A percentile compares a stretch with the other conserved stretches of the same genome.
These are phyloP conservation scores for Mirounga angustirostris DNA, from an alignment of 2,113 vertebrate species.

Conservation along the genomic window DNA sequence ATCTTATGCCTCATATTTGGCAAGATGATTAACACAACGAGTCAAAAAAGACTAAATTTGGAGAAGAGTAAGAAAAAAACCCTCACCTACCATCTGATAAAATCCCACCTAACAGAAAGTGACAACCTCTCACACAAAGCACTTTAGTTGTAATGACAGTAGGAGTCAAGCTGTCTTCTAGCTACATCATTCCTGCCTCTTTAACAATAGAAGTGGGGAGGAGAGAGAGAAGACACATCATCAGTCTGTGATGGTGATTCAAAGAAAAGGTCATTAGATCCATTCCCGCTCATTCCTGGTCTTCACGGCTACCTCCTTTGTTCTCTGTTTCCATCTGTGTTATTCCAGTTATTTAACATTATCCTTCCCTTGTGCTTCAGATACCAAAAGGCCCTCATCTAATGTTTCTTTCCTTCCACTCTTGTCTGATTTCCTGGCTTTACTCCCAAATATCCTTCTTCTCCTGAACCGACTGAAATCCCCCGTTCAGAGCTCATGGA, in stretches of 20 bases:
- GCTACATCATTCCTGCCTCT: background rate
- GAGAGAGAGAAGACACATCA: background rate
- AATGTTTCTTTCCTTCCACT: background rate
- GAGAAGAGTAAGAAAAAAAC: background rate
- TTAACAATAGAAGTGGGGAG: background rate
- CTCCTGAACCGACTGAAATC: background rate
- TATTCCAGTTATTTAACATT: background rate
- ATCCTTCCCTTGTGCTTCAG: background rate
- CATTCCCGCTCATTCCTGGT: background rate
- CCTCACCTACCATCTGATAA: background rate
- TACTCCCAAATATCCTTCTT: background rate
- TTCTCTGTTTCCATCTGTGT: background rate
- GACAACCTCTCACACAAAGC: background rate
- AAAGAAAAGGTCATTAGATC: slow-evolving; percentile 27
- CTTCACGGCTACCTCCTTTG: background rate
- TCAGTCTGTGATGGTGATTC: background rate
- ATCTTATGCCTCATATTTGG: background rate
- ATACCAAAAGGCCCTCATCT: background rate
- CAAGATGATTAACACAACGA: slow-evolving; percentile 8
- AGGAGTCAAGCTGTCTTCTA: background rate
- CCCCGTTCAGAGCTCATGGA: background rate
- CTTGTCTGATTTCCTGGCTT: background rate
- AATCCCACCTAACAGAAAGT: background rate
- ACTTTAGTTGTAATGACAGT: background rate
- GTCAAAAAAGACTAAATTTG: background rate